These are phyloP conservation scores for Periphyllus acericola DNA, from an alignment of 2,888 invertebrate species.

Conservation along the genomic window DNA sequence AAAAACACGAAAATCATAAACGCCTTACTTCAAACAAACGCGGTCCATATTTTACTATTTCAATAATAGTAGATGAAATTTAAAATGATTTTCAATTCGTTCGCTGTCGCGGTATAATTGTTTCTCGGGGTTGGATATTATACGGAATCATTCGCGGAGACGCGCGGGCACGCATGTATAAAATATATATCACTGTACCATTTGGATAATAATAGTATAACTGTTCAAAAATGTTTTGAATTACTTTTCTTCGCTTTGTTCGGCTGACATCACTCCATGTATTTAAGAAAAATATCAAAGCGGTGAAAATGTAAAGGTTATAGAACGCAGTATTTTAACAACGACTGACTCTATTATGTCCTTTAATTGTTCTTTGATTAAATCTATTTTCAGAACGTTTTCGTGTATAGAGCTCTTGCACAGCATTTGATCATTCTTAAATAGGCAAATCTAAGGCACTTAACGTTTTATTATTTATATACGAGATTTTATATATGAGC, in stretches of 20 bases:
- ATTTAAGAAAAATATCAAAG: background rate
- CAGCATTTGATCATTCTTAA: slow-evolving; percentile 9
- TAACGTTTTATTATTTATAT: slow-evolving; percentile 13
- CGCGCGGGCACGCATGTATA: background rate
- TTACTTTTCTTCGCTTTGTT: background rate
- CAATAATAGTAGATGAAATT: background rate
- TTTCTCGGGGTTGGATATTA: background rate
- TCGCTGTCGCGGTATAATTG: background rate
- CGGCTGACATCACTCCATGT: background rate
- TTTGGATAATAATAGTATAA: background rate
- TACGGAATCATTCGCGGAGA: background rate
- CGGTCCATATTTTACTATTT: background rate
- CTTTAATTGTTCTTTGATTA: slow-evolving; percentile 17
- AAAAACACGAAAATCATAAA: too few species aligned
- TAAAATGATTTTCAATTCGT: background rate
- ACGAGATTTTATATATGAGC: too few species aligned
- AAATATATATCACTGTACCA: background rate
- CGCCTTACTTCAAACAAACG: background rate
- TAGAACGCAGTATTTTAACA: background rate
- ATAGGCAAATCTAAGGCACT: slow-evolving; percentile 8
- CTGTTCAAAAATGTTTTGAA: background rate
- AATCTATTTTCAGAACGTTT: slow-evolving; percentile 9
- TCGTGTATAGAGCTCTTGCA: background rate
- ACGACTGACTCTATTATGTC: background rate
- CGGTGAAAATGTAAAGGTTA: background rate